These are phyloP conservation scores for Lamellibrachia satsuma DNA, from an alignment of 2,888 invertebrate species.

Conservation along the genomic window DNA sequence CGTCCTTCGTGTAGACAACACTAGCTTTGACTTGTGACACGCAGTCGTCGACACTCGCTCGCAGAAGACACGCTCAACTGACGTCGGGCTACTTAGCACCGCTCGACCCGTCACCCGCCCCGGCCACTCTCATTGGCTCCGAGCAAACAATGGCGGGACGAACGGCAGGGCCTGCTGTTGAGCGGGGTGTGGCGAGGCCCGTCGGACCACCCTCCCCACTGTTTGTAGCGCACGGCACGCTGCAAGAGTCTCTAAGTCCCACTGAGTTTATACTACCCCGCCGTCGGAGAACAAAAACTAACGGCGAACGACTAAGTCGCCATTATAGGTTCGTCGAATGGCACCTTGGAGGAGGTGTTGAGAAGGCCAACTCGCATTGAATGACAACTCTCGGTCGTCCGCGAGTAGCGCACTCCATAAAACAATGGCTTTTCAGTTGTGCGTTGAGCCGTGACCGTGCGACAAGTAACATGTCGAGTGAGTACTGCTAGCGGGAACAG, in stretches of 20 bases:
- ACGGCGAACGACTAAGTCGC: neutral
- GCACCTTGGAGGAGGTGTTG: neutral
- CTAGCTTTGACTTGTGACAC: neutral
- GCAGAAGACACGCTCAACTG: constrained; percentile 3
- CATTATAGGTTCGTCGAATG: neutral
- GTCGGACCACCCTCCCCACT: neutral
- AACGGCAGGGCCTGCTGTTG: neutral
- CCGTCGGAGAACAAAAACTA: neutral
- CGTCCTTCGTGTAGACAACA: neutral
- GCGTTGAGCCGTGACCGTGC: neutral
- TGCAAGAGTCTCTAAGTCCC: neutral
- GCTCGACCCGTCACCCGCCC: neutral
- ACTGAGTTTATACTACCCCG: constrained; percentile 2
- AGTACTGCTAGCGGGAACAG: neutral
- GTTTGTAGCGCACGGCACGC: neutral
- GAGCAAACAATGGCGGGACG: neutral
- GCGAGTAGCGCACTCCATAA: neutral
- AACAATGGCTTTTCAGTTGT: neutral
- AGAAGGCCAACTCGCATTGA: neutral
- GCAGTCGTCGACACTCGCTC: neutral
- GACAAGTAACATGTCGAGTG: neutral
- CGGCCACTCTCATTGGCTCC: neutral
- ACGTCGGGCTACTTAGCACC: constrained; percentile 11
- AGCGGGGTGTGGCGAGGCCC: neutral
- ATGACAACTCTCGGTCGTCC: neutral